Evolutionary conservation across 1,140 invertebrate genomes (phyloP).

Genomic region (Drosophila sp.): DNA sequence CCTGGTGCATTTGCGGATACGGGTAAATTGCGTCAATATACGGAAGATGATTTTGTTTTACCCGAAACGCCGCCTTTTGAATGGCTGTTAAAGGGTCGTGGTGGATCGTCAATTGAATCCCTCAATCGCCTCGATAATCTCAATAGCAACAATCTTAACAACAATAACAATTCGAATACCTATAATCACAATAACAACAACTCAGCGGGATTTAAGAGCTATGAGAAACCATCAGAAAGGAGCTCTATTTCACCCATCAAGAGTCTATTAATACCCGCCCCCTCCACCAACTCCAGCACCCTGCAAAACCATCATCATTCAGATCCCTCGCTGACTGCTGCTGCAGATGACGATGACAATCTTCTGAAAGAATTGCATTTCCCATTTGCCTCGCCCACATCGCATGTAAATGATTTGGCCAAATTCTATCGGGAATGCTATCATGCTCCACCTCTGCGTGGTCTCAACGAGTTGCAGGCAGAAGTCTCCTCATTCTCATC

Average conservation of each 20-base stretch:
- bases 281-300: constrained; percentile 25
- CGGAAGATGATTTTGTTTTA: constrained; percentile 86
- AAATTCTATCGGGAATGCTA: constrained; percentile 92
- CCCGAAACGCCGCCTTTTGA: constrained; percentile 88
- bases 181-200: constrained; percentile 61
- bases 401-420: constrained; percentile 86
- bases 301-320: constrained; percentile 50
- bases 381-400: constrained; percentile 85
- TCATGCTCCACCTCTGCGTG: constrained; percentile 88
- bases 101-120: constrained; percentile 74
- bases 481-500: constrained; percentile 32
- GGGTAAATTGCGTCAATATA: constrained; percentile 83
- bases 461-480: constrained; percentile 85
- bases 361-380: constrained; percentile 83
- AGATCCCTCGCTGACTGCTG: constrained; percentile 47
- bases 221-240: constrained; percentile 57
- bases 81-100: constrained; percentile 84
- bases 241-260: constrained; percentile 70
- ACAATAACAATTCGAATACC: constrained; percentile 74
- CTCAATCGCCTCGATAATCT: constrained; percentile 69
- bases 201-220: constrained; percentile 71
- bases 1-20: constrained; percentile 88
- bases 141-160: constrained; percentile 49
- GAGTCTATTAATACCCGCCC: constrained; percentile 72
- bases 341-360: constrained; percentile 66